Evolutionary conservation across 1,140 invertebrate genomes (phyloP).

Genomic region (Bombus polaris): DNA sequence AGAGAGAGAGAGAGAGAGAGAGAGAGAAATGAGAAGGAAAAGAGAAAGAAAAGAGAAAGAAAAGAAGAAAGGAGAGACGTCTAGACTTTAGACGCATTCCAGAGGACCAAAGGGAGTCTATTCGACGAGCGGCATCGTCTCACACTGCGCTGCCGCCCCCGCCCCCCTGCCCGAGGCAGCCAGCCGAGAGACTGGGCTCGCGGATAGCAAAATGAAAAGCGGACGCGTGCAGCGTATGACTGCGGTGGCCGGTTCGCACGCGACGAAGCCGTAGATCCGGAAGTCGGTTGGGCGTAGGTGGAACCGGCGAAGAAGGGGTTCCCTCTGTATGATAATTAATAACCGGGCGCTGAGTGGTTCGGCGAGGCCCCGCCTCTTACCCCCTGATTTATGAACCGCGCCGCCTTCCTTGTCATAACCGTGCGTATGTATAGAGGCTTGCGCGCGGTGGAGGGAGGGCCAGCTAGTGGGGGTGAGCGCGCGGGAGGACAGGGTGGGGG

Average conservation of each 20-base stretch:
- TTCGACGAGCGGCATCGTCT: neutral
- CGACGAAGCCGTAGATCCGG: conserved; percentile 66
- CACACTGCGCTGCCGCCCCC: too few species aligned
- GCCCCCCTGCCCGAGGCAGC: too few species aligned
- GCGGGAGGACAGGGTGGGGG: conserved; percentile 41
- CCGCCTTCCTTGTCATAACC: conserved; percentile 82
- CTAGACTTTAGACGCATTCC: conserved; percentile 31
- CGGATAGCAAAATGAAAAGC: conserved; percentile 31
- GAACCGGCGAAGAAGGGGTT: neutral
- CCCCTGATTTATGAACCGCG: conserved; percentile 82
- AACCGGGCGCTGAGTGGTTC: conserved; percentile 81
- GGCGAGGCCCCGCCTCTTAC: conserved; percentile 73
- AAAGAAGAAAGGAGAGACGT: neutral
- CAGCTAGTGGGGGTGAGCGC: conserved; percentile 20
- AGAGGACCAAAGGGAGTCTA: neutral
- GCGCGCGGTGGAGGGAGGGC: conserved; percentile 30
- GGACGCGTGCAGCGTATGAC: conserved; percentile 16
- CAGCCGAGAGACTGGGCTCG: too few species aligned
- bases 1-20: too few species aligned
- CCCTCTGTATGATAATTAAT: conserved; percentile 81
- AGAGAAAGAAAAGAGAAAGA: neutral
- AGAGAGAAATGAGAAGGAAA: neutral
- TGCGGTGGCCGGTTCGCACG: conserved; percentile 17
- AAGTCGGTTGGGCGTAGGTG: conserved; percentile 53
- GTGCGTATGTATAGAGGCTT: conserved; percentile 37